Evolutionary conservation across 1,140 invertebrate species (phyloP).

Genomic region (Nylanderia fulva): DNA sequence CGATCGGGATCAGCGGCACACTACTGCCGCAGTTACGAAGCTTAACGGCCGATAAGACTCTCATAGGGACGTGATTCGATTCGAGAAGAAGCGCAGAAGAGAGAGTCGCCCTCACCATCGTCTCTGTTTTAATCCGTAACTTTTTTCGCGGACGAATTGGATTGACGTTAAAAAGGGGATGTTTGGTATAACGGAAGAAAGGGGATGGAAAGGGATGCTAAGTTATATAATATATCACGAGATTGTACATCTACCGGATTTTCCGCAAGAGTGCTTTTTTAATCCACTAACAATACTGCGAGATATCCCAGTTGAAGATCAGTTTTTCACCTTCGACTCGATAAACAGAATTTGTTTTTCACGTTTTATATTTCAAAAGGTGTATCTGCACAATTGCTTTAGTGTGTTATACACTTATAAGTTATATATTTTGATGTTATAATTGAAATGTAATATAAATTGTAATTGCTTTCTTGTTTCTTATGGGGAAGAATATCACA

Average conservation of each 20-base stretch:
- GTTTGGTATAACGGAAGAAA: not conserved
- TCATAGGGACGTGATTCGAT: conserved; percentile 12
- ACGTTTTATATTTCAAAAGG: not conserved
- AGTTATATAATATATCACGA: conserved; percentile 38
- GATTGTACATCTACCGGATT: conserved; percentile 7
- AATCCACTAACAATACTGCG: conserved; percentile 11
- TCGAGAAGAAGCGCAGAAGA: not conserved
- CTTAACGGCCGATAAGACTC: conserved; percentile 48
- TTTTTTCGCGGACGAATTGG: conserved; percentile 39
- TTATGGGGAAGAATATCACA: not conserved
- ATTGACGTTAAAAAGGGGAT: not conserved
- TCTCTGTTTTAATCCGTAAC: conserved; percentile 42
- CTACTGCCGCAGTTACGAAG: not conserved
- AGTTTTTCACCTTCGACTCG: not conserved
- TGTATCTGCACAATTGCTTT: not conserved
- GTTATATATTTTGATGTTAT: conserved; percentile 1
- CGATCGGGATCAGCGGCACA: conserved; percentile 17
- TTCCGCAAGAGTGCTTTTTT: conserved; percentile 28
- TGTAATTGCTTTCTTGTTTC: not conserved
- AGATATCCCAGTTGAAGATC: not conserved
- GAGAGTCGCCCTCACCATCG: not conserved
- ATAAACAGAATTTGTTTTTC: not conserved
- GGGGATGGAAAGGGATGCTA: not conserved
- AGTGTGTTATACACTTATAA: not conserved
- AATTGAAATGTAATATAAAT: not conserved